phyloP scores from a whole-genome alignment of 2,888 invertebrate species.

The Andrena bucephala region DNA sequence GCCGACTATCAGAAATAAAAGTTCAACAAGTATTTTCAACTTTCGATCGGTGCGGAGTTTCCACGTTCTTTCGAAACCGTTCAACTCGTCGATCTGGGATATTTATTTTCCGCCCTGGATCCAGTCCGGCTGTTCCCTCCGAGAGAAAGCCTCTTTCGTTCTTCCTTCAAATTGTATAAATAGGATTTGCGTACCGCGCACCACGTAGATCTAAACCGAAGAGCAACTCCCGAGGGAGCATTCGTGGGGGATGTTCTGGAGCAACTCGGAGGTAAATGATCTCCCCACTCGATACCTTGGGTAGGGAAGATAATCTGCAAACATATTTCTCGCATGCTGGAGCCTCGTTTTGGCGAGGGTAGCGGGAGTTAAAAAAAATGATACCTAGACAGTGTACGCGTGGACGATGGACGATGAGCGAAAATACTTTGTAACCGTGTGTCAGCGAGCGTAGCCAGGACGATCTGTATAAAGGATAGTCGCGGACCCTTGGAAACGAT shows the following conservation, averaged over 20 bases:
- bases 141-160: not conserved
- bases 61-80: conserved; percentile 28
- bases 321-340: not conserved
- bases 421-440: conserved; percentile 52
- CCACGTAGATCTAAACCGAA: not conserved
- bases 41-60: conserved; percentile 30
- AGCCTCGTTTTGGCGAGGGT: conserved; percentile 18
- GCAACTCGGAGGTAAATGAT: not conserved
- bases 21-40: conserved; percentile 60
- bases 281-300: not conserved
- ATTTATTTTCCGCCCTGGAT: conserved; percentile 33
- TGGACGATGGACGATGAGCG: conserved; percentile 3
- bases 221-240: not conserved
- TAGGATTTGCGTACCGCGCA: no score
- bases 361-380: not conserved
- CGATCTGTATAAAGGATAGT: conserved; percentile 76
- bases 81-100: not conserved
- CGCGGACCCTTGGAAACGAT: conserved; percentile 79
- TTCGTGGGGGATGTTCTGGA: not conserved
- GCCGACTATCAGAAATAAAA: conserved; percentile 68
- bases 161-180: not conserved
- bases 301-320: not conserved
- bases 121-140: not conserved
- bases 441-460: conserved; percentile 59
- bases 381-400: conserved; percentile 1